These are phyloP conservation scores for Drosophila ercepeae DNA, from an alignment of 1,140 invertebrate genomes.

Conservation along the genomic window DNA sequence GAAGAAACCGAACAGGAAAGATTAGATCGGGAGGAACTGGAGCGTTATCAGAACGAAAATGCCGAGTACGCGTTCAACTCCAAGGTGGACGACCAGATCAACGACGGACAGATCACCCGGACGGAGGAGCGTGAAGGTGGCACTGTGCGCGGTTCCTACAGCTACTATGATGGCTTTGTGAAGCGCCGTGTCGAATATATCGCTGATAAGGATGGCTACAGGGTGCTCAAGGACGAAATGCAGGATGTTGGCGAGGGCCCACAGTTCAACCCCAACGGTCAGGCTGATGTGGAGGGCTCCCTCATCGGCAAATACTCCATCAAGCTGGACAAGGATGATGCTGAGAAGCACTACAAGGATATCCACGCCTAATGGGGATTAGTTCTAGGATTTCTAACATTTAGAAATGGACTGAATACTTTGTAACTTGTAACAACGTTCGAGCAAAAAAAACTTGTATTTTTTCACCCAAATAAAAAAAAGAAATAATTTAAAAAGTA, in stretches of 20 bases:
- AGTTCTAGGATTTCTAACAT: constrained; percentile 71
- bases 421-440: constrained; percentile 43
- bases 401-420: constrained; percentile 81
- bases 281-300: constrained; percentile 84
- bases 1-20: constrained; percentile 31
- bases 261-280: constrained; percentile 83
- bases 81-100: constrained; percentile 85
- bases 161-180: constrained; percentile 86
- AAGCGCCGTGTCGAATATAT: constrained; percentile 85
- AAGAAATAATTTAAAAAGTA: constrained; percentile 8
- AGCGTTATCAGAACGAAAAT: constrained; percentile 63
- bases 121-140: constrained; percentile 85
- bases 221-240: constrained; percentile 84
- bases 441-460: constrained; percentile 25
- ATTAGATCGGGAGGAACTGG: constrained; percentile 32
- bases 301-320: constrained; percentile 83
- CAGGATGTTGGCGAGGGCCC: constrained; percentile 85
- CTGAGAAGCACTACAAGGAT: constrained; percentile 71
- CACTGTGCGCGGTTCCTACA: constrained; percentile 85
- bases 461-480: constrained; percentile 34
- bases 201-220: constrained; percentile 86
- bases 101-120: constrained; percentile 84
- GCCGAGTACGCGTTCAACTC: constrained; percentile 85
- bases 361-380: constrained; percentile 31
- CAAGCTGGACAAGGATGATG: constrained; percentile 60